Evolutionary conservation across 2,888 invertebrate genomes (phyloP).

Genomic region (Lysandra bellargus): DNA sequence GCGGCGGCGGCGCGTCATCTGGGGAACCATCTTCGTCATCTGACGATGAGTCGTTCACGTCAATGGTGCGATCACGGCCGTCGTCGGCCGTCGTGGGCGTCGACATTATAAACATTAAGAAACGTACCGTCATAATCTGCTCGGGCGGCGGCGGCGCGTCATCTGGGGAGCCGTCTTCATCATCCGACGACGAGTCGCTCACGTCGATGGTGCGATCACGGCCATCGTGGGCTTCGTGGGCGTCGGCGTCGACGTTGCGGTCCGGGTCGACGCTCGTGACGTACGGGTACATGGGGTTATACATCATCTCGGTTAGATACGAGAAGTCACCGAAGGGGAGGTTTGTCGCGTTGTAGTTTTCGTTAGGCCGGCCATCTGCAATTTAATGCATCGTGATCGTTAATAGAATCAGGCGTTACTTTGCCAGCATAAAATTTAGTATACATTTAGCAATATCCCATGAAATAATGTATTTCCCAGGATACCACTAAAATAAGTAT

Average conservation of each 20-base stretch:
- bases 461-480: too few relatives aligned
- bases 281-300: conserved; percentile 69
- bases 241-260: conserved; percentile 59
- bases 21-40: conserved; percentile 64
- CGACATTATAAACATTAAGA: not conserved
- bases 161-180: conserved; percentile 62
- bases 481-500: too few relatives aligned
- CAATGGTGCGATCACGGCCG: conserved; percentile 70
- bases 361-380: conserved; percentile 74
- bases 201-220: conserved; percentile 72
- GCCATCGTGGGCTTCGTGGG: conserved; percentile 50
- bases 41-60: conserved; percentile 67
- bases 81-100: conserved; percentile 54
- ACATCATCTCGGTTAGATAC: conserved; percentile 77
- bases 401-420: not conserved
- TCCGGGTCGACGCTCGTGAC: conserved; percentile 64
- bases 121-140: conserved; percentile 67
- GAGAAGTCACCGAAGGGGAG: conserved; percentile 79
- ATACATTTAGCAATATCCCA: too few relatives aligned
- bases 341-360: conserved; percentile 78
- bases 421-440: too few relatives aligned
- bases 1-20: conserved; percentile 53
- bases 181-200: conserved; percentile 66
- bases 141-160: conserved; percentile 50
- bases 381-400: conserved; percentile 20